These are phyloP conservation scores for Herpetotheres cachinnans DNA, from an alignment of 2,113 vertebrate species.

Conservation along the genomic window DNA sequence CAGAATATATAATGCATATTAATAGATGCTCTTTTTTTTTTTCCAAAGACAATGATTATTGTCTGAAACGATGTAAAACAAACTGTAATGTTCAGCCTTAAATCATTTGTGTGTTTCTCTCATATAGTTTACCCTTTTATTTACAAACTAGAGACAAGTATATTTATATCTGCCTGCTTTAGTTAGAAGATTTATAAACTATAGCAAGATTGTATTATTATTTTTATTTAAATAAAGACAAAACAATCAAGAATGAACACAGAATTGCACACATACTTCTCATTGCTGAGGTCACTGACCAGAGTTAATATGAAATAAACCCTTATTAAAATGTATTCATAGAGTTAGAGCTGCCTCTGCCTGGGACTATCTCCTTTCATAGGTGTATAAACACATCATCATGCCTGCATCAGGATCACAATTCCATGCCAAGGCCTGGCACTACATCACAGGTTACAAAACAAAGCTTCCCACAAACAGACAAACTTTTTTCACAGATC, in stretches of 20 bases:
- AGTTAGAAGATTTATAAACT: background rate
- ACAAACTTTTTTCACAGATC: background rate
- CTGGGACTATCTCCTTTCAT: background rate
- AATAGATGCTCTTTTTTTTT: background rate
- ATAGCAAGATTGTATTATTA: background rate
- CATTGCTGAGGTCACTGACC: background rate
- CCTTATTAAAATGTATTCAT: conserved; percentile 27
- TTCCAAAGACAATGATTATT: background rate
- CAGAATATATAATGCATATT: background rate
- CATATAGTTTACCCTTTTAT: background rate
- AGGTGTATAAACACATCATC: conserved; percentile 37
- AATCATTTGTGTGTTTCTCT: background rate
- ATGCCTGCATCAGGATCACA: background rate
- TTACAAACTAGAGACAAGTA: background rate
- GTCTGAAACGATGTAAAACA: background rate
- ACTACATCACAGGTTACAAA: conserved; percentile 34
- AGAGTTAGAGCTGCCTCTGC: background rate
- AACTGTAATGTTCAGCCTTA: background rate
- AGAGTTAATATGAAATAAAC: conserved; percentile 24
- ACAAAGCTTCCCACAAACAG: conserved; percentile 19
- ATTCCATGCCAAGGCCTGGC: background rate
- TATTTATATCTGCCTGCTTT: background rate
- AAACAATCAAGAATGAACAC: background rate
- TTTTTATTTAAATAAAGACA: background rate
- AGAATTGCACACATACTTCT: background rate